Conservation (phyloP, 2,113 vertebrate species). For the Pleuronectes platessa region DNA sequence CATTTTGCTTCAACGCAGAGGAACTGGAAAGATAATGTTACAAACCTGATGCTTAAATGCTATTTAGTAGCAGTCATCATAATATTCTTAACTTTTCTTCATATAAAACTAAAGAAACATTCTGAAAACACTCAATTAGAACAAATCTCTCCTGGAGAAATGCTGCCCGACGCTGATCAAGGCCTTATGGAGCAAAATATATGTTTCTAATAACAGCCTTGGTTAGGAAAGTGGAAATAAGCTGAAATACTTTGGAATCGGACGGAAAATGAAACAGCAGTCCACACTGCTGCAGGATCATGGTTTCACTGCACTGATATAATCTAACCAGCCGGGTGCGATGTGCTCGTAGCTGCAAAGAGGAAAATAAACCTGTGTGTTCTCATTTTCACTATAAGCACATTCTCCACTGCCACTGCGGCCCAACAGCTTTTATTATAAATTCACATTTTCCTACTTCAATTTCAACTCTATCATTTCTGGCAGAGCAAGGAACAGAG, state of each 20-base stretch:
- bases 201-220: neutral
- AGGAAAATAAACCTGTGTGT: slow-evolving; percentile 11
- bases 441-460: neutral
- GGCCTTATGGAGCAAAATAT: no score
- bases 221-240: slow-evolving; percentile 27
- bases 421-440: neutral
- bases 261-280: slow-evolving; percentile 13
- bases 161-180: no score
- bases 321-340: slow-evolving; percentile 18
- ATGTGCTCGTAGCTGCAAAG: neutral
- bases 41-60: neutral
- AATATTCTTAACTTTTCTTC: no score
- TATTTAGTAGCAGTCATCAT: neutral
- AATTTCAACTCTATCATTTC: slow-evolving; percentile 33
- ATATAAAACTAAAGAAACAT: no score
- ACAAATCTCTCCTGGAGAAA: no score
- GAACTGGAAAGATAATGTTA: neutral
- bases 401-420: slow-evolving; percentile 1
- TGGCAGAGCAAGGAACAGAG: slow-evolving; percentile 11
- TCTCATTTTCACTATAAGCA: slow-evolving; percentile 6
- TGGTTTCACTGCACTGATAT: slow-evolving; percentile 20
- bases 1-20: neutral
- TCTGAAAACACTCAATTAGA: no score
- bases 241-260: neutral
- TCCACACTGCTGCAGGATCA: slow-evolving; percentile 1